Conservation (phyloP, 2,888 invertebrate species). For the Homarus gammarus region DNA sequence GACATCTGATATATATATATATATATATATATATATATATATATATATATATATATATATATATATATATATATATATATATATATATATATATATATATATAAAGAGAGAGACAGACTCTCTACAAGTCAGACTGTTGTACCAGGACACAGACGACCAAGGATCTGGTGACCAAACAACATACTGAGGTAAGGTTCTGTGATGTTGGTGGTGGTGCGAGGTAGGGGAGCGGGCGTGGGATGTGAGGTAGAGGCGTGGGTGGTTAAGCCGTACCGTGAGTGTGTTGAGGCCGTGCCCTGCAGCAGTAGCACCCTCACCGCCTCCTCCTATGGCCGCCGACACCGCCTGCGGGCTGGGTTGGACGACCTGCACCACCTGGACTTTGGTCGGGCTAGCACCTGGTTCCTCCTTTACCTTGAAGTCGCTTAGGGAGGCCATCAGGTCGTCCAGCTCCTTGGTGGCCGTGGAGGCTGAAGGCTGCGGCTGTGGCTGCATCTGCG, state of each 20-base stretch:
- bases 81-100: too few relatives aligned
- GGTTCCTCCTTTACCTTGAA: slow-evolving; percentile 87
- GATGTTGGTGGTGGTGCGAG: background rate
- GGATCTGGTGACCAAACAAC: too few relatives aligned
- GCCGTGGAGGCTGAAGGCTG: slow-evolving; percentile 88
- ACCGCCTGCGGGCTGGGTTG: background rate
- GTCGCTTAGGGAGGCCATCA: slow-evolving; percentile 97
- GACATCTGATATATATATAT: too few relatives aligned
- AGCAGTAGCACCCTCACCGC: slow-evolving; percentile 10
- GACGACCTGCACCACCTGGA: background rate
- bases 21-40: too few relatives aligned
- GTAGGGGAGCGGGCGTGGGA: background rate
- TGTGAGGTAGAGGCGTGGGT: background rate
- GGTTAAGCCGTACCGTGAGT: slow-evolving; percentile 22
- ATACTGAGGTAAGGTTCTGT: background rate
- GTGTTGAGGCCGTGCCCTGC: background rate
- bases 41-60: too few relatives aligned
- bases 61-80: too few relatives aligned
- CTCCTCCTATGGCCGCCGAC: background rate
- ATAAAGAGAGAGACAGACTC: too few relatives aligned
- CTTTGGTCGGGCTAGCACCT: slow-evolving; percentile 23
- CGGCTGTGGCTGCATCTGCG: background rate
- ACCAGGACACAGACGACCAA: too few relatives aligned
- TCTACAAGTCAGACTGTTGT: background rate
- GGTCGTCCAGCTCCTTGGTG: slow-evolving; percentile 95